Base-by-base conservation (phyloP, 2,888 invertebrate genomes). In the Melinaea menophilus region DNA sequence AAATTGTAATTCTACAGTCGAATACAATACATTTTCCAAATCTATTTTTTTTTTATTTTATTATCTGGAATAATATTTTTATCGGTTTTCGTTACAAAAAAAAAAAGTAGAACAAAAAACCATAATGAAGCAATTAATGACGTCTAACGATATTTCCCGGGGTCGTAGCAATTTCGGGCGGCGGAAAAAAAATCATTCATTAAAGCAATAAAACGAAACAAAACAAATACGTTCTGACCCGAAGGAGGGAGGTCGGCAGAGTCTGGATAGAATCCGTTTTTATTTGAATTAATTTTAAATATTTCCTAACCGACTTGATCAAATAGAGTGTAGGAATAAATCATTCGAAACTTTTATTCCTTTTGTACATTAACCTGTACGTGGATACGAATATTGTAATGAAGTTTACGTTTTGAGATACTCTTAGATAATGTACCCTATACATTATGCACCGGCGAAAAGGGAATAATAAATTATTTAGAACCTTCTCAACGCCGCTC, bases 91-190 rank as follows among this genome's bases (percentile, higher is more conserved):
- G 11, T 41, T 41, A 3, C 37, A 48, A 13, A 51, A 51, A 31
- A 31, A 51, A 51, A 61, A 22, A 22, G 22, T 65, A 63, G 57
- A 69, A 59, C 62, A 56, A 54, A 66, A 68, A 62, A 65, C 46
- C 57, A 56, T 65, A 63, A 67, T 61, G 63, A 65, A 68, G 62
- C 67, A 62, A 65, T 65, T 68, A 65, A 65, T 58, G 61, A 57
- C 61, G 61, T 61, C 65, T 59, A 63, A 63, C 35, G 61, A 61
- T 56, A 48, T 56, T 61, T 35, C 55, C 13, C 35, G 46, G 22
- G 9, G 22, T 22, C 22, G 7, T 33, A 47, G n/a, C 37, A 56
- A n/a, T 56, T 61, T 34, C 31, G 41, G 13, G 5, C 41, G 56
- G 33, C 4, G 46, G 46, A 46, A 56, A 56, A n/a, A 61, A 48